Evolutionary conservation across 1,140 invertebrate genomes (phyloP).

Genomic region (Coelopa frigida): DNA sequence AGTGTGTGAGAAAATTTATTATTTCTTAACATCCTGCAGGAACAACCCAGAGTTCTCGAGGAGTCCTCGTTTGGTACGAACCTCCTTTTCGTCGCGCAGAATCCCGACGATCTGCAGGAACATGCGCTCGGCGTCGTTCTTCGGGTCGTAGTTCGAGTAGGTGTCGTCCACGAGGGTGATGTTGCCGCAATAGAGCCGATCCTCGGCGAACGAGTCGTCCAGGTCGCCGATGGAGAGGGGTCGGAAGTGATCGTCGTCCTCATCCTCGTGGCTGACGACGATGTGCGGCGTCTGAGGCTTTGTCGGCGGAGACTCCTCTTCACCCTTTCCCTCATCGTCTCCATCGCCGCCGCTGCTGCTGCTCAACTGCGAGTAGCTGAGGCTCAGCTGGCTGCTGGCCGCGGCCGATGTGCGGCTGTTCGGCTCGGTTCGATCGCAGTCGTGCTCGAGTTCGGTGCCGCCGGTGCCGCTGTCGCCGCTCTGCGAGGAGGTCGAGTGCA

Average conservation of each 20-base stretch:
- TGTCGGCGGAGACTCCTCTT: neutral
- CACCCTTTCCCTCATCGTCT: neutral
- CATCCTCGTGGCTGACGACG: neutral
- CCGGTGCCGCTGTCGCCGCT: conserved; percentile 40
- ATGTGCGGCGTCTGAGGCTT: neutral
- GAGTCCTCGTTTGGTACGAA: too few relatives aligned
- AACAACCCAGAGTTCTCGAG: too few relatives aligned
- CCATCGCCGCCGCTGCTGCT: conserved; percentile 16
- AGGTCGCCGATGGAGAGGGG: conserved; percentile 6
- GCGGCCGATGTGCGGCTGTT: conserved; percentile 29
- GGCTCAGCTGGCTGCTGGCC: conserved; percentile 31
- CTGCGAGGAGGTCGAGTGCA: conserved; percentile 26
- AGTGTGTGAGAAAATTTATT: too few relatives aligned
- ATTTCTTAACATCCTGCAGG: too few relatives aligned
- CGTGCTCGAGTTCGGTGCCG: conserved; percentile 38
- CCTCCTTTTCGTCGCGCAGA: conserved; percentile 44
- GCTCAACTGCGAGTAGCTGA: conserved; percentile 38
- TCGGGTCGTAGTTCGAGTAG: conserved; percentile 38
- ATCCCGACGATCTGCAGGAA: conserved; percentile 43
- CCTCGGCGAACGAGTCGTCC: conserved; percentile 29
- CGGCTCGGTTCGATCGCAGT: too few relatives aligned
- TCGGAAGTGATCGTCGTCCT: conserved; percentile 2
- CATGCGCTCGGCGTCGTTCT: conserved; percentile 44
- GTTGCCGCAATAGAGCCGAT: conserved; percentile 35
- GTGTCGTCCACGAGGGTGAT: conserved; percentile 42